Evolutionary conservation across 1,140 invertebrate genomes (phyloP).

Genomic region (Archegozetes longisetosus): DNA sequence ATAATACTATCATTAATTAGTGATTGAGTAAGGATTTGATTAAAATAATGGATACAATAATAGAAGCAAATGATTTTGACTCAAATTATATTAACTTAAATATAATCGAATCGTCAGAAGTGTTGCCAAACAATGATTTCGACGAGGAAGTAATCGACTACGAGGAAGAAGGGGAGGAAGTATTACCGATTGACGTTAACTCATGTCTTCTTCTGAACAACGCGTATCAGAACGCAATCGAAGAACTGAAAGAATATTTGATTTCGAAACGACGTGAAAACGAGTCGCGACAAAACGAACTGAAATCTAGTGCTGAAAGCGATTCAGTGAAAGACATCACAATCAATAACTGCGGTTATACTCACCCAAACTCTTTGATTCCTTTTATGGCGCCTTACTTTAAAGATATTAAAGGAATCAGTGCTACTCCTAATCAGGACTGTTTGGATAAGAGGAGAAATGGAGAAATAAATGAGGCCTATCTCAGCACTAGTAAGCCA

Average conservation of each 20-base stretch:
- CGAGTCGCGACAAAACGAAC: neutral
- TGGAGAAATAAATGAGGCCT: neutral
- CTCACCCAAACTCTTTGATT: slow-evolving; percentile 9
- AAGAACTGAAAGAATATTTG: neutral
- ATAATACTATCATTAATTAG: too few species aligned
- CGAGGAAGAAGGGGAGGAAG: neutral
- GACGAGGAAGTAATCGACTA: neutral
- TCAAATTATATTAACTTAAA: too few species aligned
- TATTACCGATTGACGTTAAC: neutral
- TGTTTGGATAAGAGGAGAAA: neutral
- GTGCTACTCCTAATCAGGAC: slow-evolving; percentile 2
- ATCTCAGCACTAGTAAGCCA: neutral
- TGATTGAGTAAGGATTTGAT: too few species aligned
- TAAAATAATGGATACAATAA: neutral
- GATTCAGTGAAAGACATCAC: neutral
- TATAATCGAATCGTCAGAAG: too few species aligned
- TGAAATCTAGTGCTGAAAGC: neutral
- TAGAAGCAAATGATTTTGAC: neutral
- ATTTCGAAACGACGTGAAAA: neutral
- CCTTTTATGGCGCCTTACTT: slow-evolving; percentile 14
- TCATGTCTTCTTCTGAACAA: neutral
- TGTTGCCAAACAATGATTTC: too few species aligned
- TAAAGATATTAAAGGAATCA: slow-evolving; percentile 10
- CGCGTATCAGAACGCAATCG: neutral
- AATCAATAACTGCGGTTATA: neutral